Evolutionary conservation across 2,888 invertebrate species (phyloP), one percentile per base, ranked within the genome.

Genomic region (Andrena praecox): DNA sequence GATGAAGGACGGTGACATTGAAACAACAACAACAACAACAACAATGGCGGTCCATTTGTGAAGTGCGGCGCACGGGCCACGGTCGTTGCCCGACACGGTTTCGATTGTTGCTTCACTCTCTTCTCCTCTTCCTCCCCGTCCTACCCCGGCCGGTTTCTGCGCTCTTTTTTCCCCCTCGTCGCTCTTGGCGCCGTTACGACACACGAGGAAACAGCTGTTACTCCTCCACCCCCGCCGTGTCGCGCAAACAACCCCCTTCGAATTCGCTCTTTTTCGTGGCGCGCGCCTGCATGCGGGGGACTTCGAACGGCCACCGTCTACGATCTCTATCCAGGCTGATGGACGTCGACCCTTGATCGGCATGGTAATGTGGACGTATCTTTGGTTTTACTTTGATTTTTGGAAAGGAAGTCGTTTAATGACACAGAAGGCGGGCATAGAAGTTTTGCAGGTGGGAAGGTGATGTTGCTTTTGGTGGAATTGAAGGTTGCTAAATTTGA

Each of bases 31-130:
- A 71, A 66, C 77, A 29, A 35, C 35, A 86, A 83, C 78, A 81
- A 77, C 72, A 69, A 68, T 75, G 86, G 78, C 77, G 86, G 84
- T 82, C 76, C 76, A 75, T 85, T 81, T 78, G 85, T 71, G 85
- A 85, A 82, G 80, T 70, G 82, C 67, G 71, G 66, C 80, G 69
- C 74, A 62, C 77, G 82, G 88, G 82, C 87, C 89, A 89, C 79
- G 89, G 89, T 87, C 89, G 87, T 87, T 85, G 89, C 80, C 82
- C 89, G 88, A 87, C 86, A 88, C 79, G 85, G 79, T 89, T 89
- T 88, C 89, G 89, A 88, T 88, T 89, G 89, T 88, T 89, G 88
- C 89, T 77, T 89, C 82, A 60, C 87, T 87, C 78, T 64, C 82
- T 73, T 56, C 76, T 64, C 76, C 74, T 52, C 72, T 42, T 42